phyloP scores from a whole-genome alignment of 2,113 vertebrate species.

The Nematolebias whitei region DNA sequence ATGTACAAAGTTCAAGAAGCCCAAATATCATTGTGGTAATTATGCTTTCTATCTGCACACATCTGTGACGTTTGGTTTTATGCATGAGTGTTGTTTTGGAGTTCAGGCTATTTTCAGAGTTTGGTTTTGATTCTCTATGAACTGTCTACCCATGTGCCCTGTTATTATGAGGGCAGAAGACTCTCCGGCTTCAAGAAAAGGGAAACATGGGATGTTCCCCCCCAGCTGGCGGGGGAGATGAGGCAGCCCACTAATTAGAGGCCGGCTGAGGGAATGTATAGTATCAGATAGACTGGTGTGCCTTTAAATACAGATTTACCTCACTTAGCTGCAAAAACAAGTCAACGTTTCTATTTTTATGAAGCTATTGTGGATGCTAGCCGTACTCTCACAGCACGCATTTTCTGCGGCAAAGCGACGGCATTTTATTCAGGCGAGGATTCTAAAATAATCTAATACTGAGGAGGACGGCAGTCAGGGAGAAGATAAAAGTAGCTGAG shows the following conservation, averaged over 20 bases:
- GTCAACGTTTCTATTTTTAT: constrained; percentile 55
- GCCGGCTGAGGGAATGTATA: constrained; percentile 65
- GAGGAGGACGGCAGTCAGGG: neutral
- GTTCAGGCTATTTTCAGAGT: constrained; percentile 63
- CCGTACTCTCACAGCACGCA: constrained; percentile 12
- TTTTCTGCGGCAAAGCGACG: constrained; percentile 24
- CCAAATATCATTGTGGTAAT: too few relatives aligned
- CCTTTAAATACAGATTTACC: constrained; percentile 59
- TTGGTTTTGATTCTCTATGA: constrained; percentile 70
- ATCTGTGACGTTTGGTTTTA: neutral
- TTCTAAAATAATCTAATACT: neutral
- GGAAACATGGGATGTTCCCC: constrained; percentile 64
- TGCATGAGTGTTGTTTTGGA: constrained; percentile 55
- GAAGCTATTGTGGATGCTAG: constrained; percentile 39
- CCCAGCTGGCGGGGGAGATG: constrained; percentile 52
- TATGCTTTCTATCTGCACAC: neutral
- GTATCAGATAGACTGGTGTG: constrained; percentile 68
- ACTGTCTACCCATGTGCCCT: constrained; percentile 68
- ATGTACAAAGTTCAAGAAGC: constrained; percentile 3
- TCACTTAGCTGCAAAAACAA: constrained; percentile 44
- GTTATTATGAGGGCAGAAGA: constrained; percentile 77
- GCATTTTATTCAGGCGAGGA: neutral
- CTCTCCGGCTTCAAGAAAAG: constrained; percentile 62
- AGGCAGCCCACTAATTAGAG: constrained; percentile 78
- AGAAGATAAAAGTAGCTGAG: neutral